Evolutionary conservation across 2,113 vertebrate species (phyloP).

Genomic region (Ptyas mucosa): DNA sequence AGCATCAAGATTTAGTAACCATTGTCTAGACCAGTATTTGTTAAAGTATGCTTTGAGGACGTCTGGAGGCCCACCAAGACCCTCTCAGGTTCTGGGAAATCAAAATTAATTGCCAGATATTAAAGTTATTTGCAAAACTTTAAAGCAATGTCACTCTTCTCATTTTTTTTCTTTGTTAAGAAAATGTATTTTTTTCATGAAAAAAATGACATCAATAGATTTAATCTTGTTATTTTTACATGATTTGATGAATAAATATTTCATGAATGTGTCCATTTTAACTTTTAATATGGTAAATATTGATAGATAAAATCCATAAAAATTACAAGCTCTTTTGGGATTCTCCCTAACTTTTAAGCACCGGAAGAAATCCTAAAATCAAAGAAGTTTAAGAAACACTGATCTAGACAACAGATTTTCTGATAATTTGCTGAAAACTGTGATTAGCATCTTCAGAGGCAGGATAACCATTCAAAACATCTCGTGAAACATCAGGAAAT

Average conservation of each 20-base stretch:
- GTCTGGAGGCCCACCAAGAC: not conserved
- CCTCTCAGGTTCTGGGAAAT: not conserved
- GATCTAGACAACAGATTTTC: not conserved
- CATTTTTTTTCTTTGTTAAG: not conserved
- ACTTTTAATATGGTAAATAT: not conserved
- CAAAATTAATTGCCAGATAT: not conserved
- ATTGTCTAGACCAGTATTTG: not conserved
- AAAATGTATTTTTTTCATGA: not conserved
- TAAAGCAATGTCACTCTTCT: not conserved
- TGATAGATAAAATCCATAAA: not conserved
- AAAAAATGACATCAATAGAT: not conserved
- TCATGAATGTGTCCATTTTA: not conserved
- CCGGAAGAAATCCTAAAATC: not conserved
- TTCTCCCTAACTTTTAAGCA: not conserved
- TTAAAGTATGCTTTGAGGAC: not conserved
- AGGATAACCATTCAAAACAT: not conserved
- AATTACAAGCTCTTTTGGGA: not conserved
- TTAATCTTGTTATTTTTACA: not conserved
- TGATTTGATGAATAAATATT: not conserved
- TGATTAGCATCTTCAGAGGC: not conserved
- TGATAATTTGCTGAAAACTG: not conserved
- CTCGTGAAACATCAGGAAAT: not conserved
- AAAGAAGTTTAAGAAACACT: not conserved
- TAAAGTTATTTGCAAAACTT: not conserved
- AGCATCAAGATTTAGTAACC: not conserved